These are phyloP conservation scores for Cercopithecus diana DNA, from an alignment of 2,797 vertebrate genomes.

Conservation along the genomic window DNA sequence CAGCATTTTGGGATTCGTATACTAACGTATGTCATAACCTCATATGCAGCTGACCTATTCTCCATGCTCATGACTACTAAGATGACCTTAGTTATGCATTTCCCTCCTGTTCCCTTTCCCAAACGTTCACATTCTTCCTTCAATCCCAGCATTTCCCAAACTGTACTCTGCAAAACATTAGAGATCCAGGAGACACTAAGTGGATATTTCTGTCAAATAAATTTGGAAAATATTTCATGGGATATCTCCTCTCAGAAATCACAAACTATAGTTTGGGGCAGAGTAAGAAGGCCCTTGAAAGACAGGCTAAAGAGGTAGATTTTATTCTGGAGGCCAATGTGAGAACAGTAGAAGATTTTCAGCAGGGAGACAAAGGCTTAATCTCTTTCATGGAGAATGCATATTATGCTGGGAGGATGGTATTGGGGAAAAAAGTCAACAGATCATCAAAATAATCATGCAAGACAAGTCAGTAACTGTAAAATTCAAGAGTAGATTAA, in stretches of 20 bases:
- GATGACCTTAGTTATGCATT: conserved; percentile 14
- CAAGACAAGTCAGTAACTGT: background rate
- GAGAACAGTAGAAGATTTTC: background rate
- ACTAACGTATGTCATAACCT: conserved; percentile 67
- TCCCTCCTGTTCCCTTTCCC: conserved; percentile 35
- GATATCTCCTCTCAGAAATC: conserved; percentile 51
- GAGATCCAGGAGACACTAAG: conserved; percentile 50
- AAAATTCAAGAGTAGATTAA: background rate
- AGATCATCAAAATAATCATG: background rate
- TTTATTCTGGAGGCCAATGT: background rate
- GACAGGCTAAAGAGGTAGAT: background rate
- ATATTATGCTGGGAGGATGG: background rate
- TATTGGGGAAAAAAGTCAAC: background rate
- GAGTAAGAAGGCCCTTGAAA: background rate
- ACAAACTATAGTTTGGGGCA: conserved; percentile 1
- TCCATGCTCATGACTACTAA: conserved; percentile 47
- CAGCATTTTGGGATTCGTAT: conserved; percentile 47
- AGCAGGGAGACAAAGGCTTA: background rate
- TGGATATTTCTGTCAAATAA: conserved; percentile 65
- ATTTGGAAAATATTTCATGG: conserved; percentile 58
- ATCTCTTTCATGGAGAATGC: background rate
- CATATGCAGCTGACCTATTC: conserved; percentile 66
- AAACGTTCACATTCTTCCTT: conserved; percentile 61
- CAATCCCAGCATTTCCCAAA: conserved; percentile 44
- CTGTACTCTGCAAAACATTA: conserved; percentile 57